Base-by-base conservation (phyloP, 1,140 invertebrate genomes). In the Charaxes varanes region DNA sequence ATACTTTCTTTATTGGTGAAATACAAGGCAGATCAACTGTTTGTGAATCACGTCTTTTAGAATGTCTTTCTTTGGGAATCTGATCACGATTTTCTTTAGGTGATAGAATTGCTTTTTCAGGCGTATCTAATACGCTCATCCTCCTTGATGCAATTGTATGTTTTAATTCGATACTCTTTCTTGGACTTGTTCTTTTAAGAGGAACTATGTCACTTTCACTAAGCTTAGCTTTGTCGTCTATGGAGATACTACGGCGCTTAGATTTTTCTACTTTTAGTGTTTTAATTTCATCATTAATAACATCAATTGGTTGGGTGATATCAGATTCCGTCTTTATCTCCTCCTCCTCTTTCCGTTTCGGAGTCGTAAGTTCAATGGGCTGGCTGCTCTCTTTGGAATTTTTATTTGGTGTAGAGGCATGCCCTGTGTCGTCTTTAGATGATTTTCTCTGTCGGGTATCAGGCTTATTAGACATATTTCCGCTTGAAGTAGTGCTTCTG, bases 311-410 rank as follows among this genome's bases (percentile, higher is more conserved):
- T 15, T 23, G 4, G n/a, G 38, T 10, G 26, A 58, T 49, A 21
- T 47, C 49, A 21, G 45, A 18, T 37, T 67, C 58, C 27, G 56
- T 55, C 18, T 68, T 87, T 61, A 89, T 13, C 82, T 87, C 89
- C 86, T 90, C 89, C 80, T 91, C 86, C 87, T 85, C 67, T 88
- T 92, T 88, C 88, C 89, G 86, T 87, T 90, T 55, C 90, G 87
- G 49, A 91, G 86, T 52, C 86, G 85, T 77, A 88, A 81, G 62
- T 86, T 86, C 65, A 83, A 73, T 50, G 85, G 86, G 73, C 76
- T 90, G 85, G 76, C 73, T 57, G 76, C 57, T 66, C 80, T 86
- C 81, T 84, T 89, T 88, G 61, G 86, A 15, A 62, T 47, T 62
- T 63, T 82, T 73, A 63, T 64, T 65, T 58, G 65, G 30, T 51